Evolutionary conservation across 2,888 invertebrate genomes (phyloP).

Genomic region (Phengaris alcon): DNA sequence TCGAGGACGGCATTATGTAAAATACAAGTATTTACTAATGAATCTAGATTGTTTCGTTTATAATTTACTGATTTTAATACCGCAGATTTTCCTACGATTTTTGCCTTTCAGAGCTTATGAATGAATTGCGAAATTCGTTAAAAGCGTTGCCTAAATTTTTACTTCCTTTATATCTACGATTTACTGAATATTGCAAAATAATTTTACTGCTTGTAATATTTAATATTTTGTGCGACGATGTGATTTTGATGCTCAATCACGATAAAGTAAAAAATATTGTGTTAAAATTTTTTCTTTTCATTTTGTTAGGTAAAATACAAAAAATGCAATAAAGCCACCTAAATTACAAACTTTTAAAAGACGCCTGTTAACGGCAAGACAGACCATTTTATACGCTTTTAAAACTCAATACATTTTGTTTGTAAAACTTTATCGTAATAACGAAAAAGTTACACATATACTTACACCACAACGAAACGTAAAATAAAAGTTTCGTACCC

Average conservation of each 20-base stretch:
- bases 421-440: slow-evolving; percentile 17
- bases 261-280: not conserved
- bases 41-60: not conserved
- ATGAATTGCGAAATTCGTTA: not conserved
- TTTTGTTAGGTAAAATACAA: slow-evolving; percentile 2
- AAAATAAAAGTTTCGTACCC: slow-evolving; percentile 23
- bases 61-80: not conserved
- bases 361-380: not conserved
- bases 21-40: slow-evolving; percentile 22
- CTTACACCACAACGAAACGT: slow-evolving; percentile 22
- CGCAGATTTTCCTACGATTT: not conserved
- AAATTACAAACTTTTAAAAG: slow-evolving; percentile 4
- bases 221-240: too few relatives aligned
- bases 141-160: too few relatives aligned
- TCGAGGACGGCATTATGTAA: slow-evolving; percentile 33
- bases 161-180: too few relatives aligned
- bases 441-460: slow-evolving; percentile 17
- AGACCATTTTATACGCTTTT: slow-evolving; percentile 18
- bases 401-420: slow-evolving; percentile 26
- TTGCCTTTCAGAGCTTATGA: not conserved
- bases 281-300: not conserved
- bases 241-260: not conserved
- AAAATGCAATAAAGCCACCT: not conserved
- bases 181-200: too few relatives aligned
- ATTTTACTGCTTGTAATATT: too few relatives aligned